Percentiles rank a stretch among this genome's conserved stretches.
Conservation (phyloP, 2,113 vertebrate species). For the Hystrix brachyura region DNA sequence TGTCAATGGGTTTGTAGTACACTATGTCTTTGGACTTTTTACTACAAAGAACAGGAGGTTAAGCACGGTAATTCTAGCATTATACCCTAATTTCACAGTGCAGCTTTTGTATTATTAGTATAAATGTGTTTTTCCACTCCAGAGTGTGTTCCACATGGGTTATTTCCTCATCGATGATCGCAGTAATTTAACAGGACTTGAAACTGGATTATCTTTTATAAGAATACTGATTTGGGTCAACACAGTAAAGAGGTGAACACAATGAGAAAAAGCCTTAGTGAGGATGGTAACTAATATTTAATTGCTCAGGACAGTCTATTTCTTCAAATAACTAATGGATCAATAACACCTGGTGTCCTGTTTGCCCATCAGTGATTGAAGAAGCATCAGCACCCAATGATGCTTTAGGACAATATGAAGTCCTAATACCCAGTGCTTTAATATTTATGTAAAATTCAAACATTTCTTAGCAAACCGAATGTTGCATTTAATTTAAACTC, state of each 20-base stretch:
- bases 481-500: background rate
- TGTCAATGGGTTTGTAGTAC: background rate
- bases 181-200: conserved; percentile 78
- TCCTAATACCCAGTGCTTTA: background rate
- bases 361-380: background rate
- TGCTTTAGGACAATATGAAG: conserved; percentile 73
- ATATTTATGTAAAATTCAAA: conserved; percentile 35
- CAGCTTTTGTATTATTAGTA: conserved; percentile 47
- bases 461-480: background rate
- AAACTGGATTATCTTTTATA: conserved; percentile 65
- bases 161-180: conserved; percentile 63
- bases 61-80: conserved; percentile 33
- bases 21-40: conserved; percentile 38
- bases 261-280: conserved; percentile 34
- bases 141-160: background rate
- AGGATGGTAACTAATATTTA: conserved; percentile 53
- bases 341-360: background rate
- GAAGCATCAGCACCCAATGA: conserved; percentile 35
- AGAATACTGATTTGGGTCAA: conserved; percentile 59
- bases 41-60: conserved; percentile 34
- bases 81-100: conserved; percentile 63
- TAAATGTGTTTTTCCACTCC: conserved; percentile 73
- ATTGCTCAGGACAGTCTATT: conserved; percentile 49
- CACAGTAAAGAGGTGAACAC: background rate
- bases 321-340: conserved; percentile 62